These are phyloP conservation scores for Arctia plantaginis DNA, from an alignment of 2,888 invertebrate species.

Conservation along the genomic window DNA sequence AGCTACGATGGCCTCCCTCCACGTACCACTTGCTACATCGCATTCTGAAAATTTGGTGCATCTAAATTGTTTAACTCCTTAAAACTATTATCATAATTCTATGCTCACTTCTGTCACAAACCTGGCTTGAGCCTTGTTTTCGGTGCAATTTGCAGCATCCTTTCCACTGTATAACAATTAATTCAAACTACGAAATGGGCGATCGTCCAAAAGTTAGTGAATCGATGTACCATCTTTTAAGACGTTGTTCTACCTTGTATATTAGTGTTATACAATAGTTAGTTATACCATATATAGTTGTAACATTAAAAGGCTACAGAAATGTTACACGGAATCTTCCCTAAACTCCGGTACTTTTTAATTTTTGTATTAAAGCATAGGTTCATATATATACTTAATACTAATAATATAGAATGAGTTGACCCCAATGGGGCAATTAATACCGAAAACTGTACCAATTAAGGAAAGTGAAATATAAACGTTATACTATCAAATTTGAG, in stretches of 20 bases:
- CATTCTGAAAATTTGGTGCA: constrained; percentile 74
- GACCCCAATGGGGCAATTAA: too few relatives aligned
- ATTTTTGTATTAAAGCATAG: too few relatives aligned
- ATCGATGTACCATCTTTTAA: constrained; percentile 21
- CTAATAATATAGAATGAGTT: too few relatives aligned
- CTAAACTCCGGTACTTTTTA: too few relatives aligned
- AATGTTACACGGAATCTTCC: too few relatives aligned
- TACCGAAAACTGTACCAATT: neutral
- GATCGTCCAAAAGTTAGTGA: constrained; percentile 30
- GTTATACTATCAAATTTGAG: neutral
- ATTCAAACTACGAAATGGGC: constrained; percentile 55
- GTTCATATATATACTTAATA: too few relatives aligned
- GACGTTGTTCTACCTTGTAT: constrained; percentile 13
- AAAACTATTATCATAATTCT: constrained; percentile 84
- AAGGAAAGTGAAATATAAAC: neutral
- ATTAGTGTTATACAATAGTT: neutral
- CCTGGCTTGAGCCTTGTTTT: constrained; percentile 63
- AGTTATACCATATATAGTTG: too few relatives aligned
- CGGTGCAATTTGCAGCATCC: constrained; percentile 67
- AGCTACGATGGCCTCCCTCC: constrained; percentile 48
- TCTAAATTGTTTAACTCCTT: constrained; percentile 74
- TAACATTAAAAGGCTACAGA: too few relatives aligned
- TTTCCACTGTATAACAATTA: constrained; percentile 60
- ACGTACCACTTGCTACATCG: constrained; percentile 69
- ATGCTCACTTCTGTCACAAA: constrained; percentile 77